A percentile compares a stretch with the other conserved stretches of the same genome.
phyloP scores from a whole-genome alignment of 2,113 vertebrate species.

The Casuarius casuarius region DNA sequence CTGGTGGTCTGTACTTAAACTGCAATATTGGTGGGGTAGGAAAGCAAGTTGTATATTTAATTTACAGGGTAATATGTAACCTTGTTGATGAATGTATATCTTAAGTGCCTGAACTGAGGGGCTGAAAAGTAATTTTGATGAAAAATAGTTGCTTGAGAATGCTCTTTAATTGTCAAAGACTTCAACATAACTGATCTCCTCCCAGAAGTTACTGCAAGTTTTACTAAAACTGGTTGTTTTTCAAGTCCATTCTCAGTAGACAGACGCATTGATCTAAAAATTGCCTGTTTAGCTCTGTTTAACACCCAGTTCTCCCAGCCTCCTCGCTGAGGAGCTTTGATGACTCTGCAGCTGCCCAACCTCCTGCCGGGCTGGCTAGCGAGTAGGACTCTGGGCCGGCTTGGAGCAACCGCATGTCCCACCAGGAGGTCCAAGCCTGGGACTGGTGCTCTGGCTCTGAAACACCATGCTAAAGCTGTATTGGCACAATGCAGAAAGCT shows the following conservation, averaged over 20 bases:
- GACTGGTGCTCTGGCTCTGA: neutral
- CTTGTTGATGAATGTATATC: neutral
- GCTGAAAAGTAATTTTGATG: slow-evolving; percentile 28
- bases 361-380: accelerated
- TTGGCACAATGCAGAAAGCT: neutral
- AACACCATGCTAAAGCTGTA: accelerated
- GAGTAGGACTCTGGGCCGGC: neutral
- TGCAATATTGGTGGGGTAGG: accelerated
- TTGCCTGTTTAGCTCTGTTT: neutral
- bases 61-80: neutral
- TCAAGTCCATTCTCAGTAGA: neutral
- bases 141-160: slow-evolving; percentile 10
- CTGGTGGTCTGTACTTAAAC: neutral
- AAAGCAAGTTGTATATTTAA: neutral
- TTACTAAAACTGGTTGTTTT: neutral
- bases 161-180: slow-evolving; percentile 21
- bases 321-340: neutral
- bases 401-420: neutral
- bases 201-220: neutral
- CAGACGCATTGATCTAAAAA: neutral
- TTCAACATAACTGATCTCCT: neutral
- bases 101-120: neutral
- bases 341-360: neutral
- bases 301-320: neutral
- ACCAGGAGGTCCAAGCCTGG: neutral